Evolutionary conservation across 2,888 invertebrate genomes (phyloP).

Genomic region (Microdon myrmicae): DNA sequence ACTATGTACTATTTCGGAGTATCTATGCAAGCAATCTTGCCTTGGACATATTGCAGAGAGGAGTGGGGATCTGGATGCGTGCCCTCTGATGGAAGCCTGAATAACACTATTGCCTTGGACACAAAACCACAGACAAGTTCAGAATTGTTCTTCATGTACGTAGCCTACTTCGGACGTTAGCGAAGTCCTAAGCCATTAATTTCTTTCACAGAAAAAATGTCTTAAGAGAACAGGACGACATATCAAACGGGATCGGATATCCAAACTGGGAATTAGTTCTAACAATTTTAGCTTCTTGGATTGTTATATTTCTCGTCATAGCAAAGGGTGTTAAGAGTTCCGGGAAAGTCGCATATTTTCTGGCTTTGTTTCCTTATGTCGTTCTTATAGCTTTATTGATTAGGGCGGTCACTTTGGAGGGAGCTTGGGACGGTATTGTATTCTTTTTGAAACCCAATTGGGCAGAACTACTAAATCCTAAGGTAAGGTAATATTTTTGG

Average conservation of each 20-base stretch:
- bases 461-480: conserved; percentile 75
- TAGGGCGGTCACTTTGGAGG: conserved; percentile 74
- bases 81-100: conserved; percentile 52
- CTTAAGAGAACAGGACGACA: conserved; percentile 67
- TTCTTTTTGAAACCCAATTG: conserved; percentile 86
- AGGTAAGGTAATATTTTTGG: conserved; percentile 67
- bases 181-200: neutral
- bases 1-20: conserved; percentile 78
- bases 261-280: conserved; percentile 78
- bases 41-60: conserved; percentile 76
- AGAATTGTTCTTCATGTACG: conserved; percentile 72
- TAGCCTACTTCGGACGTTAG: too few relatives aligned
- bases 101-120: conserved; percentile 2
- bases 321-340: conserved; percentile 80
- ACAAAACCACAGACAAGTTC: conserved; percentile 68
- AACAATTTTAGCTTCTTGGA: conserved; percentile 76
- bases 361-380: conserved; percentile 87
- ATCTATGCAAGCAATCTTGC: conserved; percentile 76
- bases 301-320: conserved; percentile 75
- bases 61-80: conserved; percentile 62
- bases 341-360: conserved; percentile 86
- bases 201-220: conserved; percentile 68
- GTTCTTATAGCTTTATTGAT: conserved; percentile 80
- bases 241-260: conserved; percentile 65
- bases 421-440: conserved; percentile 78